Evolutionary conservation across 2,888 invertebrate genomes (phyloP), one percentile per base, ranked within the genome.

Genomic region (Parapristionchus giblindavisi): DNA sequence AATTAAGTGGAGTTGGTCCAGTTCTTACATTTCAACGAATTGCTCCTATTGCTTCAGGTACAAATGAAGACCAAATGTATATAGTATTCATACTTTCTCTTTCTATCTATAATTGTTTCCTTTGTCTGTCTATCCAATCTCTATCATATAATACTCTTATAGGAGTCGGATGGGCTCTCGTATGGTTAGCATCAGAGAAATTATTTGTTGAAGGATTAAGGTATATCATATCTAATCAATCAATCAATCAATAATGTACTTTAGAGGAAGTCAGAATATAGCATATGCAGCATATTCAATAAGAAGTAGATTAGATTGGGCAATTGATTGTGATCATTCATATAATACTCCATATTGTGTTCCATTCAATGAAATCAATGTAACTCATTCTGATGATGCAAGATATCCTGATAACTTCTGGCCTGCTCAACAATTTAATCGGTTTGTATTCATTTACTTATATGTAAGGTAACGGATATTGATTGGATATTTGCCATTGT

Each of bases 371-470:
- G 77, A 80, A 24, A 24, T 56, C 14, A 81, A 80, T 56, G 61
- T 76, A 0, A 75, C 80, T 32, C 70, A 63, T 4, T 74, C 63
- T 3, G 71, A 75, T 5, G 52, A 56, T 11, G 36, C 75, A 48
- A 77, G 79, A 38, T 80, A 75, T 72, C 83, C 82, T 27, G 78
- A 82, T 56, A 83, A 83, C 63, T 81, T 78, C 73, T 83, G 83
- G 83, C 82, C 83, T 27, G 81, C 83, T 8, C 82, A 83, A 68
- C 82, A 83, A 73, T 83, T 83, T 71, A 83, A 83, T 65, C 66
- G 76, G 83, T 83, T n/a, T n/a, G n/a, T n/a, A n/a, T n/a, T n/a
- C n/a, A n/a, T n/a, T n/a, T n/a, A n/a, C 36, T 14, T 60, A 48
- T 51, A 38, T n/a, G n/a, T n/a, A n/a, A n/a, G n/a, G n/a, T n/a